Evolutionary conservation across 1,140 invertebrate species (phyloP).

Genomic region (Aethina tumida): DNA sequence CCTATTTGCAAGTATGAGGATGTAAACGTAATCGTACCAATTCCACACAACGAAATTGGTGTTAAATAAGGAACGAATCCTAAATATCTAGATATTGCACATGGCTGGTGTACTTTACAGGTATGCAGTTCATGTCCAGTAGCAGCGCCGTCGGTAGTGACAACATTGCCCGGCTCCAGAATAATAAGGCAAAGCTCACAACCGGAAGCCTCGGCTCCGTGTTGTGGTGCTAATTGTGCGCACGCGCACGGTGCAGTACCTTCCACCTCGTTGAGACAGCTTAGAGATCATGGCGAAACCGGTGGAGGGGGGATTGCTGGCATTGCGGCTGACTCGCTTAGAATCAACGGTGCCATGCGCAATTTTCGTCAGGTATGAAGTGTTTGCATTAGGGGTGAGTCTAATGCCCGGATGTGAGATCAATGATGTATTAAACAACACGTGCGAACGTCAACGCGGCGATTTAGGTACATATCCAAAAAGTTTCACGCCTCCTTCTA

Average conservation of each 20-base stretch:
- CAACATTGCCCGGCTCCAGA: conserved; percentile 54
- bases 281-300: conserved; percentile 53
- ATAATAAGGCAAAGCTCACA: conserved; percentile 87
- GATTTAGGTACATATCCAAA: too few species aligned
- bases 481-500: too few species aligned
- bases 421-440: too few species aligned
- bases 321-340: conserved; percentile 91
- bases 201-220: conserved; percentile 65
- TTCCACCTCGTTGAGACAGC: conserved; percentile 70
- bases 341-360: conserved; percentile 92
- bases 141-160: conserved; percentile 59
- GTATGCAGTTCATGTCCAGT: conserved; percentile 51
- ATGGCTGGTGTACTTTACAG: conserved; percentile 27
- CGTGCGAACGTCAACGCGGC: too few species aligned
- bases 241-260: conserved; percentile 42
- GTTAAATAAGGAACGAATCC: conserved; percentile 5
- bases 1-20: too few species aligned
- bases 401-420: too few species aligned
- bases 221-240: conserved; percentile 50
- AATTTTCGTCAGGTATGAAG: conserved; percentile 85
- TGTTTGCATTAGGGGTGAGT: too few species aligned
- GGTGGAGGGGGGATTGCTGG: conserved; percentile 74
- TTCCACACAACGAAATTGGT: conserved; percentile 21
- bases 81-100: conserved; percentile 24
- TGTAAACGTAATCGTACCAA: too few species aligned